Base-by-base conservation (phyloP, 2,888 invertebrate genomes). In the Chloroclystis v-ata region DNA sequence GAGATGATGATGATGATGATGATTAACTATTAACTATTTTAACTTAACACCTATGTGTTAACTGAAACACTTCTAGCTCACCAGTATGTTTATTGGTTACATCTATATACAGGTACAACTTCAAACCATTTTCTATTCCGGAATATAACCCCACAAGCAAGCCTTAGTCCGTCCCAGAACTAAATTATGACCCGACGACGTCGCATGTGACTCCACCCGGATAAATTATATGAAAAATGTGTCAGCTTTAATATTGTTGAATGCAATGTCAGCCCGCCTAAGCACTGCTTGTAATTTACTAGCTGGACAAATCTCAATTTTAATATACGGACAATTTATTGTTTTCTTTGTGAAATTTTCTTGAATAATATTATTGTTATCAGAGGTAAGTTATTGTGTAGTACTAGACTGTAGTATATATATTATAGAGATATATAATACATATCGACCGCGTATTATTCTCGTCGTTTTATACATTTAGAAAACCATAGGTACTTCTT, bases 221-320 rank as follows among this genome's bases (percentile, higher is more conserved):
- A 69, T 70, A 73, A 74, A 73, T 70, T 71, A 59, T 65, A 62
- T 65, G 72, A 67, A 72, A 71, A 73, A 72, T 72, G 64, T 69
- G 66, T 71, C 65, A 64, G 56, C 60, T 53, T 69, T 65, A 62
- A 62, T 56, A 52, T 60, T 59, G 56, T 60, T 57, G 59, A 56
- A 57, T 57, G 45, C 53, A 48, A 56, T 53, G 56, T 56, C 54
- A 52, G 54, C 50, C 52, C 43, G 55, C 48, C 11, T 40, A 37
- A 56, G 49, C 54, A 32, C 52, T 54, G 46, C 49, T 52, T 52
- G 55, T 56, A 54, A 59, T 56, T 53, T 57, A 59, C 49, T 47
- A 47, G 43, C 54, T 56, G 53, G 56, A 59, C 56, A 55, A 59
- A 59, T 59, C 53, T 53, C 51, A 52, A 52, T 49, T 54, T 56